phyloP scores from a whole-genome alignment of 2,113 vertebrate genomes.

The Trogon surrucura region DNA sequence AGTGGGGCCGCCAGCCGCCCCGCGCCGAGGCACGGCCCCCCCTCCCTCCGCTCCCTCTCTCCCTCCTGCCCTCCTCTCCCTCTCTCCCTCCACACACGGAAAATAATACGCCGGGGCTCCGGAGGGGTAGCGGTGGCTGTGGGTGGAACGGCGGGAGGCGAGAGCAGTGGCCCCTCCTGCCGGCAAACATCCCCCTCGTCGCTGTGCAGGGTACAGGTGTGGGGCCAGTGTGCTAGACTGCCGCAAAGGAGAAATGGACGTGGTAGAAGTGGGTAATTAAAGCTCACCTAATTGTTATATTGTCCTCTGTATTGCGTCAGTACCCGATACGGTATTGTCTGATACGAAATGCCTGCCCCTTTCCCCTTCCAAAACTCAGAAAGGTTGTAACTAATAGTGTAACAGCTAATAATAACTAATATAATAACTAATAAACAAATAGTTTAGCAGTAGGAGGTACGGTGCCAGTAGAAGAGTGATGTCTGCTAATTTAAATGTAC shows the following conservation, averaged over 20 bases:
- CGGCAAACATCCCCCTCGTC: no score
- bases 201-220: not conserved
- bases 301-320: not conserved
- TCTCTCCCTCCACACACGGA: no score
- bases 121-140: no score
- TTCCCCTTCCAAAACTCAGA: not conserved
- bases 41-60: no score
- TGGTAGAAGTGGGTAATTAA: not conserved
- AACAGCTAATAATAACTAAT: no score
- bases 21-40: no score
- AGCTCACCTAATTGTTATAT: not conserved
- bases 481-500: not conserved
- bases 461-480: not conserved
- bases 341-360: not conserved
- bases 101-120: no score
- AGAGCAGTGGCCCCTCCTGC: not conserved
- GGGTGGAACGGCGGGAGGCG: no score
- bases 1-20: no score
- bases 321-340: fast-evolving
- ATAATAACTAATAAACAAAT: no score
- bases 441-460: not conserved
- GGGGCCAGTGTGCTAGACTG: not conserved
- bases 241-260: no score
- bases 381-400: not conserved
- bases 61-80: no score